Evolutionary conservation across 2,797 vertebrate genomes (phyloP).

Genomic region (Picus viridis): DNA sequence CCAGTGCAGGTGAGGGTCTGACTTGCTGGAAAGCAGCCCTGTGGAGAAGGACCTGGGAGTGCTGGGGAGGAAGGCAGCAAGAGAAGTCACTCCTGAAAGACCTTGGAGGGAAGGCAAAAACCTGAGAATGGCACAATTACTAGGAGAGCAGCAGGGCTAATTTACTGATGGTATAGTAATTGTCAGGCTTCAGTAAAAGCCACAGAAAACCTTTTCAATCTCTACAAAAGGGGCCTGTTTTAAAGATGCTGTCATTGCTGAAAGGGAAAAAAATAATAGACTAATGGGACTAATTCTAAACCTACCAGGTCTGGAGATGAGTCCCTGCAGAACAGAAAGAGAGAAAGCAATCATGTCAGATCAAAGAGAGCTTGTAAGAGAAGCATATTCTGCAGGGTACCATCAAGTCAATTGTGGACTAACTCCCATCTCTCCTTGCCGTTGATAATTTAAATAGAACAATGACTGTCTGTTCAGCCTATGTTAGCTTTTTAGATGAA

Average conservation of each 20-base stretch:
- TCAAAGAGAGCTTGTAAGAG: conserved; percentile 32
- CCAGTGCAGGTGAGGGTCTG: no score
- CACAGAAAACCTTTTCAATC: conserved; percentile 47
- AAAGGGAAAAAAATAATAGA: conserved; percentile 37
- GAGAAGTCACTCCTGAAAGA: conserved; percentile 6
- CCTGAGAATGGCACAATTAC: neutral
- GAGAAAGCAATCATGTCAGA: conserved; percentile 42
- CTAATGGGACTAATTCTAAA: conserved; percentile 59
- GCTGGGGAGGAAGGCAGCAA: neutral
- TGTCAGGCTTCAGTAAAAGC: conserved; percentile 28
- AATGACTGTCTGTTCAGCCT: neutral
- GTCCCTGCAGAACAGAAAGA: conserved; percentile 12
- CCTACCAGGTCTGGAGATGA: neutral
- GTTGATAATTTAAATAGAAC: conserved; percentile 49
- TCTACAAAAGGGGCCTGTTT: neutral
- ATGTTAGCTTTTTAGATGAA: conserved; percentile 29
- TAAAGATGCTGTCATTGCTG: conserved; percentile 38
- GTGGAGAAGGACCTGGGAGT: no score
- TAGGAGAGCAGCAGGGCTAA: neutral
- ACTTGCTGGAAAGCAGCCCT: no score
- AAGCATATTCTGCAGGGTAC: conserved; percentile 47
- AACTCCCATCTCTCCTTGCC: conserved; percentile 46
- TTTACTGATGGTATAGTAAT: conserved; percentile 20
- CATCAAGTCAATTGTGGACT: conserved; percentile 32
- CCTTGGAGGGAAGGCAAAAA: neutral